phyloP scores from a whole-genome alignment of 2,113 vertebrate genomes.

The Nycticryphes semicollaris region DNA sequence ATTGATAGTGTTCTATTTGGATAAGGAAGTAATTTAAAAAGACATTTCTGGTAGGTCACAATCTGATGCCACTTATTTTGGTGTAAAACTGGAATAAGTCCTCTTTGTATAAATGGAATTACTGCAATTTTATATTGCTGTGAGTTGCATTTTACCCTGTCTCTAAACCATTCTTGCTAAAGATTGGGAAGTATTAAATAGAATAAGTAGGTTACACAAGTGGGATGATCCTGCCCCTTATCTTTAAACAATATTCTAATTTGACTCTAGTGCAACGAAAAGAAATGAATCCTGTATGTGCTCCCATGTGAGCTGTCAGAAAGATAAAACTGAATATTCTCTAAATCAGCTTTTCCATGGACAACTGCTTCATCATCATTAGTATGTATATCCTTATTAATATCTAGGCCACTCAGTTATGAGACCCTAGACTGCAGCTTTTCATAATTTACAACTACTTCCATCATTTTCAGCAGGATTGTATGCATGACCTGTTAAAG shows the following conservation, averaged over 20 bases:
- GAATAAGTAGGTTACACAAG: constrained; percentile 72
- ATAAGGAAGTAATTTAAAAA: neutral
- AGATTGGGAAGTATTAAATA: constrained; percentile 67
- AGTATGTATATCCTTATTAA: constrained; percentile 78
- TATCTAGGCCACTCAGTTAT: constrained; percentile 71
- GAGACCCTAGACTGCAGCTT: constrained; percentile 38
- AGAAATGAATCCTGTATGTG: constrained; percentile 55
- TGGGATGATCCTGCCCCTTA: constrained; percentile 68
- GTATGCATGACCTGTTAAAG: constrained; percentile 5
- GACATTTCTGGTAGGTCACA: neutral
- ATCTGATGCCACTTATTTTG: neutral
- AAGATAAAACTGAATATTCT: constrained; percentile 75
- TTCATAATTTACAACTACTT: constrained; percentile 47
- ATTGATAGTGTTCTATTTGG: neutral
- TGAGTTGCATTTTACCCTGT: neutral
- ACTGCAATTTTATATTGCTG: neutral
- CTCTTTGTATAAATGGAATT: neutral
- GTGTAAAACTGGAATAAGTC: neutral
- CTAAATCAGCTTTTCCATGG: constrained; percentile 75
- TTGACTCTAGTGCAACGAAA: constrained; percentile 51
- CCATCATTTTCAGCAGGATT: constrained; percentile 26
- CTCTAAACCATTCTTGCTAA: constrained; percentile 25
- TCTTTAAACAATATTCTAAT: constrained; percentile 78
- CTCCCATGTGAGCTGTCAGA: constrained; percentile 72
- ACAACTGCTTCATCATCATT: constrained; percentile 80